A percentile compares a stretch with the other conserved stretches of the same genome.
Conservation (phyloP, 53 echinoderm and acorn worm species). For the Hippasteria phrygiana region DNA sequence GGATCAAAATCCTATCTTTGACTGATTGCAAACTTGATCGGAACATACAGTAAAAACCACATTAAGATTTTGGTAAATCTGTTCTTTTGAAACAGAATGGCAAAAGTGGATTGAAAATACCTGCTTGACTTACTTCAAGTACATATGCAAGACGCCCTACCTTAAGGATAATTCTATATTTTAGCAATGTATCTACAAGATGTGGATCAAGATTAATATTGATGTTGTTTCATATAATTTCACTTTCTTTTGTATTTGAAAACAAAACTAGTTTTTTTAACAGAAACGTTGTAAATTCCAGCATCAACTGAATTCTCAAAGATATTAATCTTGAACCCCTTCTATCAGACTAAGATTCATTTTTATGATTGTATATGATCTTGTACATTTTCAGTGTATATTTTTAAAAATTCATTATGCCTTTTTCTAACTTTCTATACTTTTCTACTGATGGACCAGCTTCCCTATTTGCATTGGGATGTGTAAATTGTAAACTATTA, state of each 20-base stretch:
- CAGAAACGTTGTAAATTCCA: too few species aligned
- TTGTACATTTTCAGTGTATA: slow-evolving; percentile 37
- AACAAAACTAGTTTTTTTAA: too few species aligned
- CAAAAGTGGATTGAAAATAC: background rate
- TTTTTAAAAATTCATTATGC: slow-evolving; percentile 20
- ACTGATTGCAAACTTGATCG: too few species aligned
- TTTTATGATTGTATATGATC: background rate
- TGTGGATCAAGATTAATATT: background rate
- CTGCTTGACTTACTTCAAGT: background rate
- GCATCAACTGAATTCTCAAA: background rate
- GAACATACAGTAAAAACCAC: too few species aligned
- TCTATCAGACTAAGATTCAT: background rate
- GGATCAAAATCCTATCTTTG: background rate
- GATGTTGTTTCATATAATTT: too few species aligned
- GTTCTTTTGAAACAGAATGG: too few species aligned
- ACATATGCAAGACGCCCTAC: background rate
- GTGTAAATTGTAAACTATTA: slow-evolving; percentile 51
- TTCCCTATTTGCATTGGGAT: slow-evolving; percentile 28
- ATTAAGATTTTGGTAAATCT: too few species aligned
- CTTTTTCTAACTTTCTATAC: slow-evolving; percentile 11
- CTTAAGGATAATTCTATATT: background rate
- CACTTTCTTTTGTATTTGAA: too few species aligned
- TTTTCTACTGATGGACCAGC: slow-evolving; percentile 18
- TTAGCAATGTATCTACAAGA: background rate
- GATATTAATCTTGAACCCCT: background rate